Percentiles rank a stretch among this genome's conserved stretches.
phyloP scores from a whole-genome alignment of 1,140 invertebrate genomes.

The Saccostrea echinata region DNA sequence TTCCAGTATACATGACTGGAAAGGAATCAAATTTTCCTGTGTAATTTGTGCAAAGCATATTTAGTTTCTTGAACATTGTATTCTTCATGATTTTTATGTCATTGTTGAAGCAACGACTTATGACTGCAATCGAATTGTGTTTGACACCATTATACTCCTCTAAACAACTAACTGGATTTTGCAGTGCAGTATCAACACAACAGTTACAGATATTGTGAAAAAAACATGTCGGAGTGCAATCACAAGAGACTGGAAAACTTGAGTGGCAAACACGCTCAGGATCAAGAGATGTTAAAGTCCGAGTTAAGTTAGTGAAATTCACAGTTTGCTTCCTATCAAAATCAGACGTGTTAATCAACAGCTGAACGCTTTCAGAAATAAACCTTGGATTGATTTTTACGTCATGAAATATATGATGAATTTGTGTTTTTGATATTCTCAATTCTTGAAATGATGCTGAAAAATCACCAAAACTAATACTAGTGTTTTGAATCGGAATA shows the following conservation, averaged over 20 bases:
- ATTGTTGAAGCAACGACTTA: not conserved
- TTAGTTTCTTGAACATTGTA: not conserved
- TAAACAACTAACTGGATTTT: not conserved
- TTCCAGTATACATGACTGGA: not conserved
- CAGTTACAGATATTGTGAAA: not conserved
- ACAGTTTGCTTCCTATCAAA: not conserved
- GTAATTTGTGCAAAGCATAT: not conserved
- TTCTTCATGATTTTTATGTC: not conserved
- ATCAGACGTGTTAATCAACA: not conserved
- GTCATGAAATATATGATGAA: not conserved
- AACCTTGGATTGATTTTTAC: not conserved
- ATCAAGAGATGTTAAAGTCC: not conserved
- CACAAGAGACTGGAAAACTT: not conserved
- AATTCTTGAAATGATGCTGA: not conserved
- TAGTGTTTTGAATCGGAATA: not conserved
- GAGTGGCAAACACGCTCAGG: not conserved
- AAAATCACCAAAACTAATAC: not conserved
- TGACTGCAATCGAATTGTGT: not conserved
- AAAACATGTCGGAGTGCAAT: not conserved
- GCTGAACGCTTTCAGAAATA: not conserved
- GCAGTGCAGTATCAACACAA: not conserved
- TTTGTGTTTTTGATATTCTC: not conserved
- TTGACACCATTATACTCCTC: not conserved
- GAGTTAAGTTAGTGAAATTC: not conserved
- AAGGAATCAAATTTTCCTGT: not conserved